Evolutionary conservation across 2,888 invertebrate species (phyloP), one percentile per base, ranked within the genome.

Genomic region (Nomada goodeniana): DNA sequence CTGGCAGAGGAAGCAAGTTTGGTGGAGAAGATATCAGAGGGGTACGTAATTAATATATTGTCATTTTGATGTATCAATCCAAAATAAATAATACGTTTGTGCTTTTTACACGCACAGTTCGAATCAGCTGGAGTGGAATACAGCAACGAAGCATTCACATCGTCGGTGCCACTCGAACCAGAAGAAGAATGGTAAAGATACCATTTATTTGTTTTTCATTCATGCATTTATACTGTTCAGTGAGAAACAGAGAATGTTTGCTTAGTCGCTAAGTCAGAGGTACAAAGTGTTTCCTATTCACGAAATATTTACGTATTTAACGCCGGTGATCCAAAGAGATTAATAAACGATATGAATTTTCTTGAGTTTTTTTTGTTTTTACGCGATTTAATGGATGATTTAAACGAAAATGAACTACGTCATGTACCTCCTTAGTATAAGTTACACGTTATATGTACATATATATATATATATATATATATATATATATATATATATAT

Each of bases 21-120:
- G 97, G 97, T 11, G 97, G 96, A 79, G 94, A 95, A 69, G 98
- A 98, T 94, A 95, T 97, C 71, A 90, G 95, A 89, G 94, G 95
- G 90, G 96, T 96, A 92, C 95, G 95, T 94, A 73, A 64, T 59
- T 36, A 42, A 53, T 11, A 15, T 44, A 20, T 20, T 5, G 5
- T 23, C 18, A 68, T 73, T 13, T 0, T 23, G 20, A n/a, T 5
- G 20, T 63, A 36, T 36, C 29, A 36, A 7, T 7, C 0, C 36
- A 36, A 7, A 7, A 36, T 36, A 36, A 36, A 36, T 36, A 36
- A 69, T 67, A 7, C 13, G 23, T 57, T 50, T 59, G 47, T 44
- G 74, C 68, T 70, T 74, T 10, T 53, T 50, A 53, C 5, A 36
- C 36, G 0, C 36, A 20, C 69, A 91, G 90, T 82, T 89, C 68